Evolutionary conservation across 1,140 invertebrate genomes (phyloP), one percentile per base, ranked within the genome.

Genomic region (Drosophila triauraria): DNA sequence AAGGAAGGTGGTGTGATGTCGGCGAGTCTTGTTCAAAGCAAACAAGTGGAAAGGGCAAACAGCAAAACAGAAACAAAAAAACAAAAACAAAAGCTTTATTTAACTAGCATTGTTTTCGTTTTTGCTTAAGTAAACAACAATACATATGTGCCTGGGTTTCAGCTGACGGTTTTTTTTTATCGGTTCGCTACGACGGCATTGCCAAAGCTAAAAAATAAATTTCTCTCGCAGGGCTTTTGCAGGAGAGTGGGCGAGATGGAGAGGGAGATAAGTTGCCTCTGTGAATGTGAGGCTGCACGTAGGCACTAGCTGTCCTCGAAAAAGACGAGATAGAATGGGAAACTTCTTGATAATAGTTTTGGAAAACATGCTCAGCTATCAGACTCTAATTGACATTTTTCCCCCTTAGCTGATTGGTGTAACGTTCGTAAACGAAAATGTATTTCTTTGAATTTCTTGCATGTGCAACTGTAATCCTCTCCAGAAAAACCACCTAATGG

Each of bases 1-100:
- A 50, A 56, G 35, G 53, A 82, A 79, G 58, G 74, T 90, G 78
- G 85, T 79, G 78, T 85, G 85, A 88, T 88, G 74, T 83, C 84
- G 72, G 70, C 81, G 57, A 88, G 80, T 69, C 81, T 62, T 64
- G 68, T 74, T 74, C 43, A 76, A 87, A 87, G 75, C 83, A 82
- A 82, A 82, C 62, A 74, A 74, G 60, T 88, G 74, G 80, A 83
- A 84, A 86, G 80, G 80, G 57, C 76, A 70, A 70, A 74, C 62
- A 72, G 60, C 47, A 77, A 70, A 75, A 63, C 43, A 44, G 42
- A 67, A 81, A 76, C 63, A 69, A 77, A 60, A 60, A 75, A 38
- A 13, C 35, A 54, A 56, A 64, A 64, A 64, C 61, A 64, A 64
- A 62, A 64, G 43, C 40, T 62, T 62, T 23, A 35, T 61, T 64